Evolutionary conservation across 2,888 invertebrate species (phyloP), one percentile per base, ranked within the genome.

Genomic region (Orchesellides sinensis): DNA sequence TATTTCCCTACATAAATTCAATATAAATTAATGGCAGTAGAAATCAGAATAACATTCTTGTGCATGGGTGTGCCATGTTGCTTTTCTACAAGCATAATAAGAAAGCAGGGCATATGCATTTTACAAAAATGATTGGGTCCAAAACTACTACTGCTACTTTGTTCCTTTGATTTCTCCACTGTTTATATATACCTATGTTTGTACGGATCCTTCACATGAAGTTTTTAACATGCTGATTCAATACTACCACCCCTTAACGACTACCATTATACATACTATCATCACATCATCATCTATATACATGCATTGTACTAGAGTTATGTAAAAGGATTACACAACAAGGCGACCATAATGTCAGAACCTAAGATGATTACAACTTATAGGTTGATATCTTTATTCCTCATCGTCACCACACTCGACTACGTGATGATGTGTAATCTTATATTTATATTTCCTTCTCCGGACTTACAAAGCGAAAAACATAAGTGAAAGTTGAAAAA

Each of bases 311-410:
- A 40, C n/a, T 40, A 40, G 40, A 40, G 40, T 40, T n/a, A 40
- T 10, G 40, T n/a, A n/a, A n/a, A n/a, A n/a, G 63, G 32, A 75
- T 75, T 66, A 56, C 65, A 75, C 54, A 66, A 54, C 66, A 77
- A 78, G 77, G 68, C 69, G 77, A 69, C 69, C 61, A 69, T 69
- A 69, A 78, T 78, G 69, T 61, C 68, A 59, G 32, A 47, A 78
- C 69, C 56, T 78, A n/a, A 17, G 21, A 47, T 61, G 23, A 69
- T 69, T 47, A 78, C 69, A 19, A 68, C 68, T 68, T 75, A 66
- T n/a, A n/a, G n/a, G n/a, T n/a, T n/a, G n/a, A n/a, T 66, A 66
- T 56, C 45, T 49, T 23, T 29, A 25, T 47, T 68, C 32, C 17
- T 23, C 40, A 21, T 35, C 12, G 35, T 17, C 52, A 40, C 40